Conservation (phyloP, 37 sponge, comb jelly and placozoan genomes). For the Hormiphora californensis region DNA sequence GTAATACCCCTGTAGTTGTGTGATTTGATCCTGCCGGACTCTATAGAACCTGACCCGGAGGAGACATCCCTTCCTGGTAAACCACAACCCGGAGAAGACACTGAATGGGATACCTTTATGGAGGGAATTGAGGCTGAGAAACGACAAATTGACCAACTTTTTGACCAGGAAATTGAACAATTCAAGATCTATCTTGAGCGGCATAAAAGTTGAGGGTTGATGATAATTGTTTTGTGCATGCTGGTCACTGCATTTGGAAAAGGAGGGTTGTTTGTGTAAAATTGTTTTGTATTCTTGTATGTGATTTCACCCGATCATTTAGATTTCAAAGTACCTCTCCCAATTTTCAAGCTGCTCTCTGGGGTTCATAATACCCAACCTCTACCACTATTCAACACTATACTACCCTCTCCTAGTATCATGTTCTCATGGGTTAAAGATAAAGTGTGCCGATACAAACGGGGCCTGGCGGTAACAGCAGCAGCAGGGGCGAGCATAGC, state of each 20-base stretch:
- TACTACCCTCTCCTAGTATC: too few species aligned
- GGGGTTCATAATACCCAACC: too few species aligned
- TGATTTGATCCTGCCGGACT: constrained; percentile 47
- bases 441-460: background rate
- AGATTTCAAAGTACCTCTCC: too few species aligned
- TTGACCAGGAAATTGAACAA: background rate
- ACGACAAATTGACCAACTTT: background rate
- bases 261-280: too few species aligned
- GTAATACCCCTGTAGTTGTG: constrained; percentile 8
- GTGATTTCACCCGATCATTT: too few species aligned
- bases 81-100: background rate
- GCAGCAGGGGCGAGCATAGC: background rate
- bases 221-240: too few species aligned
- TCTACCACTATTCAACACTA: too few species aligned
- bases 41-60: background rate
- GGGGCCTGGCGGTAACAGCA: background rate
- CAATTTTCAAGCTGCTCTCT: too few species aligned
- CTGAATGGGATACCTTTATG: constrained; percentile 39
- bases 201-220: too few species aligned
- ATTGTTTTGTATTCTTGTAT: too few species aligned
- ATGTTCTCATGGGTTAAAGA: too few species aligned
- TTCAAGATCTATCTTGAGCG: background rate
- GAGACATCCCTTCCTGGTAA: background rate
- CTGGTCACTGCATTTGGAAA: too few species aligned
- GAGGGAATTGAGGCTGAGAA: constrained; percentile 1